A percentile compares a stretch with the other conserved stretches of the same genome.
Conservation (phyloP, 2,113 vertebrate species). For the Donacobius atricapilla region DNA sequence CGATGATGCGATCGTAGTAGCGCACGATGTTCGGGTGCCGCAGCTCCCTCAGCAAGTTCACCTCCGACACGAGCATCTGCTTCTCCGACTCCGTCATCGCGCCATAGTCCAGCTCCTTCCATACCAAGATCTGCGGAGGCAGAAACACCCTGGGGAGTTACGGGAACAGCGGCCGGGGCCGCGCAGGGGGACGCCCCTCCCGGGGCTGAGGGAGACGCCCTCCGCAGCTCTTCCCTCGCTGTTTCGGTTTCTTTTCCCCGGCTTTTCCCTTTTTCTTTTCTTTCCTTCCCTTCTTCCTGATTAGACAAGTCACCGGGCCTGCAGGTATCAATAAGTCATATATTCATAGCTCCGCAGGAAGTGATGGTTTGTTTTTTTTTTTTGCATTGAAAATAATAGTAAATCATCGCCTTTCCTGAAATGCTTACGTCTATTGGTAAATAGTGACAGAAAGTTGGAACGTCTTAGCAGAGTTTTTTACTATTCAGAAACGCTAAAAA, state of each 20-base stretch:
- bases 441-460: not conserved
- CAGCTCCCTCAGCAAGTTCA: slow-evolving; percentile 92
- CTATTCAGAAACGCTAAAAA: not conserved
- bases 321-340: fast-evolving
- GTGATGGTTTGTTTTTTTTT: fast-evolving
- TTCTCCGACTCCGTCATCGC: slow-evolving; percentile 91
- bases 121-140: slow-evolving; percentile 84
- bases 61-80: slow-evolving; percentile 96
- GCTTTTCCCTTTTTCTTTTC: fast-evolving
- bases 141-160: not conserved
- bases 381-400: not conserved
- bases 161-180: fast-evolving
- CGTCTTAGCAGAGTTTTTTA: not conserved
- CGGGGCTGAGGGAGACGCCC: fast-evolving
- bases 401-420: not conserved
- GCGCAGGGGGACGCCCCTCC: not conserved
- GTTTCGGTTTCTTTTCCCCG: fast-evolving
- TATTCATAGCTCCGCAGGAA: not conserved
- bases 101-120: slow-evolving; percentile 97
- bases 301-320: not conserved
- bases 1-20: slow-evolving; percentile 93
- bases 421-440: fast-evolving
- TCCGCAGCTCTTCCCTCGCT: fast-evolving
- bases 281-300: not conserved
- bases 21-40: slow-evolving; percentile 93